phyloP scores from a whole-genome alignment of 2,888 invertebrate species.

The Hirtodrosophila alboralis region DNA sequence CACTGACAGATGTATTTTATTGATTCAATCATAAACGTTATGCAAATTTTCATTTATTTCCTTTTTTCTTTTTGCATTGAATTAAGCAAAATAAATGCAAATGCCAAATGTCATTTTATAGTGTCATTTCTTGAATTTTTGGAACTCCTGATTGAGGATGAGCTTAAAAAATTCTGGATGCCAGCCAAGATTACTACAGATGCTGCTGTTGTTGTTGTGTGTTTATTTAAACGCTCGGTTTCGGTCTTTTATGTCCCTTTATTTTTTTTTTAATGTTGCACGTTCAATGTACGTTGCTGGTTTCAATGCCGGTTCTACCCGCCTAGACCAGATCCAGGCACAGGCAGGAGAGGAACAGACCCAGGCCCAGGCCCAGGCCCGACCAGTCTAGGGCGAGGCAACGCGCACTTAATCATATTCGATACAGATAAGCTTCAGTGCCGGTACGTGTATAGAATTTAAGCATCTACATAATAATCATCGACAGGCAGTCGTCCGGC shows the following conservation, averaged over 20 bases:
- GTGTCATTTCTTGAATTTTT: conserved; percentile 22
- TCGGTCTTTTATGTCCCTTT: conserved; percentile 66
- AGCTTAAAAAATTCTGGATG: conserved; percentile 42
- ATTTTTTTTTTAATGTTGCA: conserved; percentile 74
- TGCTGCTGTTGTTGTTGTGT: conserved; percentile 44
- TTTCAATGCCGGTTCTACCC: conserved; percentile 6
- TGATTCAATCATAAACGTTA: conserved; percentile 35
- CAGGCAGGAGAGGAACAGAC: background rate
- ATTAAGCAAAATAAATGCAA: conserved; percentile 66
- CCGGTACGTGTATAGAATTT: conserved; percentile 78
- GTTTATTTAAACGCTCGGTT: conserved; percentile 70
- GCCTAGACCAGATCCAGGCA: conserved; percentile 33
- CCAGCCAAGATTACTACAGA: conserved; percentile 36
- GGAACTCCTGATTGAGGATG: conserved; percentile 55
- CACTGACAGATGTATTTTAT: background rate
- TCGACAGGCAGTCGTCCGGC: conserved; percentile 62
- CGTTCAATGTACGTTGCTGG: conserved; percentile 44
- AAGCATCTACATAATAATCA: conserved; percentile 77
- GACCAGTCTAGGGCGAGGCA: conserved; percentile 59
- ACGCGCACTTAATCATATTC: conserved; percentile 78
- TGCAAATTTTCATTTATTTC: conserved; percentile 44
- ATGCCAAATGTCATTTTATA: conserved; percentile 63
- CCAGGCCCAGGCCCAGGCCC: conserved; percentile 1
- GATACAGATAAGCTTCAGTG: conserved; percentile 79
- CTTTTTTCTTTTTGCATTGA: too few species aligned